Evolutionary conservation across 2,888 invertebrate species (phyloP).

Genomic region (Merodon equestris): DNA sequence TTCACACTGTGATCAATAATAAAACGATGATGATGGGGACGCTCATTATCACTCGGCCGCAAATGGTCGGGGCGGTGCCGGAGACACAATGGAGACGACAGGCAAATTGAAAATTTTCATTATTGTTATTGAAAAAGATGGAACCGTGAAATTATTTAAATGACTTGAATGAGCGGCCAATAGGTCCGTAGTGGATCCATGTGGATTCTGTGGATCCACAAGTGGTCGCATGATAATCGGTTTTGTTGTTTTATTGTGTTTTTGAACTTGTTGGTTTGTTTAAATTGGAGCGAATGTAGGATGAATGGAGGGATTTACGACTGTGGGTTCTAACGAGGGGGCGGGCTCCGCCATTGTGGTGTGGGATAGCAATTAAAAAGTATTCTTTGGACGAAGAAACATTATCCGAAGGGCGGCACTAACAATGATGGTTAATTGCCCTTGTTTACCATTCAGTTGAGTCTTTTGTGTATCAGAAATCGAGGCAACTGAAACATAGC

Average conservation of each 20-base stretch:
- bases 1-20: slow-evolving; percentile 65
- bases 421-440: slow-evolving; percentile 58
- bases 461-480: too few relatives aligned
- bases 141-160: slow-evolving; percentile 65
- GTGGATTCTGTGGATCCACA: slow-evolving; percentile 5
- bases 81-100: slow-evolving; percentile 66
- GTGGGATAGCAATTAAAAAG: slow-evolving; percentile 60
- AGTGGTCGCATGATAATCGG: slow-evolving; percentile 29
- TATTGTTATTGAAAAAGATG: slow-evolving; percentile 36
- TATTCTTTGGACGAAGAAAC: slow-evolving; percentile 38
- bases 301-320: slow-evolving; percentile 51
- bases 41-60: slow-evolving; percentile 65
- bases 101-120: slow-evolving; percentile 46
- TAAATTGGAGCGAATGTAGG: slow-evolving; percentile 44
- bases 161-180: slow-evolving; percentile 33
- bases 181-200: slow-evolving; percentile 34
- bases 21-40: slow-evolving; percentile 51
- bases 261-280: slow-evolving; percentile 9
- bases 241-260: slow-evolving; percentile 43
- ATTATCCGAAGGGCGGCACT: slow-evolving; percentile 26
- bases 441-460: slow-evolving; percentile 51
- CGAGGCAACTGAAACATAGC: background rate
- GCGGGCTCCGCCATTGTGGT: slow-evolving; percentile 45
- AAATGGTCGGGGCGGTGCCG: slow-evolving; percentile 64
- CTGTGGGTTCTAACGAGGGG: slow-evolving; percentile 42